Conservation (phyloP, 2,888 invertebrate species). For the Heliconius charithonia region DNA sequence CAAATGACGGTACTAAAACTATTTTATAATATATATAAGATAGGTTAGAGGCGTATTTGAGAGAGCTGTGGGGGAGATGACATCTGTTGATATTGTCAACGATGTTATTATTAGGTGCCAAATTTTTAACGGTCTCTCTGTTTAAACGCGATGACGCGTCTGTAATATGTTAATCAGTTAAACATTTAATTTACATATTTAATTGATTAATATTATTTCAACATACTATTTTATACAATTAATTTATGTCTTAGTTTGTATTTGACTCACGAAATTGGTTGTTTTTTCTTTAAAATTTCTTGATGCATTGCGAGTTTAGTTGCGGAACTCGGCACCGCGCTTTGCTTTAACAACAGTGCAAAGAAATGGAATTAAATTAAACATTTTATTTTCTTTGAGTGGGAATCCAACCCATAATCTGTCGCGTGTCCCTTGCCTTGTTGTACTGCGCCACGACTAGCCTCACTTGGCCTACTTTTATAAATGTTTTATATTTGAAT, state of each 20-base stretch:
- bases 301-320: too few species aligned
- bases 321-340: too few species aligned
- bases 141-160: conserved; percentile 46
- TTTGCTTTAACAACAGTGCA: too few species aligned
- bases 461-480: background rate
- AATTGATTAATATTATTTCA: background rate
- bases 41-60: conserved; percentile 16
- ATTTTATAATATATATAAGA: background rate
- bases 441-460: too few species aligned
- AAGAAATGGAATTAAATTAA: too few species aligned
- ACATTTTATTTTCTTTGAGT: too few species aligned
- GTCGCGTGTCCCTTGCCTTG: too few species aligned
- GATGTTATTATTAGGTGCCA: conserved; percentile 53
- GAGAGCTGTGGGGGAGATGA: conserved; percentile 59
- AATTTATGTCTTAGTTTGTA: conserved; percentile 27
- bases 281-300: too few species aligned
- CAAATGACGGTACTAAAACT: background rate
- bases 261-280: background rate
- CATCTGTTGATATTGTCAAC: conserved; percentile 57
- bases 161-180: background rate
- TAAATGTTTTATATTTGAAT: background rate
- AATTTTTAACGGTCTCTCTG: conserved; percentile 53
- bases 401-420: too few species aligned
- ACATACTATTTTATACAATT: background rate
- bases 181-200: background rate